These are phyloP conservation scores for Galerucella nymphaeae DNA, from an alignment of 2,888 invertebrate species.

Conservation along the genomic window DNA sequence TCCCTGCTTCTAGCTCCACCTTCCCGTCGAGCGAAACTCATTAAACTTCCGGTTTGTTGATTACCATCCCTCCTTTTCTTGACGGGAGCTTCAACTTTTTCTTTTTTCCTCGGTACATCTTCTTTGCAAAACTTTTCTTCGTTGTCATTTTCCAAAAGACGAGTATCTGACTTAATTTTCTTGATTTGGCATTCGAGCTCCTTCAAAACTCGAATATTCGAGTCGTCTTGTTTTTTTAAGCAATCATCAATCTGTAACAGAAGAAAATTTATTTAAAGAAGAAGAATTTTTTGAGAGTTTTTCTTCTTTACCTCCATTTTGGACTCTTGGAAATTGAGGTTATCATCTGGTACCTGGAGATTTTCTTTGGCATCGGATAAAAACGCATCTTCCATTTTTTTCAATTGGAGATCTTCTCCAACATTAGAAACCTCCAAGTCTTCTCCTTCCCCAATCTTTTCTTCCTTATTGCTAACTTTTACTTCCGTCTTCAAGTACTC, in stretches of 20 bases:
- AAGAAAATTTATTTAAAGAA: too few species aligned
- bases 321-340: conserved; percentile 39
- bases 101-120: conserved; percentile 67
- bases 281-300: too few species aligned
- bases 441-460: not conserved
- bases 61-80: conserved; percentile 62
- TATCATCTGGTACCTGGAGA: conserved; percentile 50
- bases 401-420: conserved; percentile 14
- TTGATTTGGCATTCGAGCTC: conserved; percentile 56
- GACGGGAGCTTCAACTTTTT: conserved; percentile 65
- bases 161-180: conserved; percentile 58
- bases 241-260: conserved; percentile 17
- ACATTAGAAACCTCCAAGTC: not conserved
- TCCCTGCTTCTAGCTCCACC: conserved; percentile 56
- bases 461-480: not conserved
- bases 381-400: conserved; percentile 66
- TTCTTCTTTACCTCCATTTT: conserved; percentile 49
- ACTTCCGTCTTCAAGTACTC: not conserved
- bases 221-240: conserved; percentile 55
- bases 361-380: conserved; percentile 70
- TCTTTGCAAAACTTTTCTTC: conserved; percentile 62
- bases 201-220: conserved; percentile 57
- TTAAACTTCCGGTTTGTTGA: conserved; percentile 63
- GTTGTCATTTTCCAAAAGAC: conserved; percentile 54
- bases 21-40: conserved; percentile 61